These are phyloP conservation scores for Sphaeridia pumilis DNA, from an alignment of 2,888 invertebrate species.

Conservation along the genomic window DNA sequence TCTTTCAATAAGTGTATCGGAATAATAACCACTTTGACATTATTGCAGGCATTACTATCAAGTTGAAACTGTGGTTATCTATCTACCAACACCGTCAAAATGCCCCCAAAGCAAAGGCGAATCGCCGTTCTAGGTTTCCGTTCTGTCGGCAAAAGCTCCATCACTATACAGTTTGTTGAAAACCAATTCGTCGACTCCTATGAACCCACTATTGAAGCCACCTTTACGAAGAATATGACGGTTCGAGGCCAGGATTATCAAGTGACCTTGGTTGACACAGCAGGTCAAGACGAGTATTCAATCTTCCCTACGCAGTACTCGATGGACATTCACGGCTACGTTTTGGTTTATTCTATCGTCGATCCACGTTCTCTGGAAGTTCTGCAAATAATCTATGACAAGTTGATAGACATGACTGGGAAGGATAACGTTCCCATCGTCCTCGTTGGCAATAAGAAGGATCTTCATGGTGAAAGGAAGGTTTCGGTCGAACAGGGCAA, in stretches of 20 bases:
- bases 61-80: no score
- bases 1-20: no score
- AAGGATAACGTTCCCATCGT: constrained; percentile 93
- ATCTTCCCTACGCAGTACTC: constrained; percentile 94
- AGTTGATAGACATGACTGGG: constrained; percentile 88
- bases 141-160: constrained; percentile 74
- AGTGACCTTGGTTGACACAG: constrained; percentile 77
- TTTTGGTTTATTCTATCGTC: constrained; percentile 93
- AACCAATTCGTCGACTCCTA: constrained; percentile 96
- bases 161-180: constrained; percentile 96
- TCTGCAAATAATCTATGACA: constrained; percentile 91
- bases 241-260: constrained; percentile 83
- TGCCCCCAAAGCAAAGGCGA: constrained; percentile 80
- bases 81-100: constrained; percentile 38
- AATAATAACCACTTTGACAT: no score
- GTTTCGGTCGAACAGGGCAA: constrained; percentile 81
- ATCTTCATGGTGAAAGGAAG: constrained; percentile 84
- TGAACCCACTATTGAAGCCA: constrained; percentile 98
- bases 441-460: constrained; percentile 93
- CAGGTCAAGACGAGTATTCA: constrained; percentile 97
- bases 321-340: constrained; percentile 96
- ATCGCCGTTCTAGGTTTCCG: constrained; percentile 89
- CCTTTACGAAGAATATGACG: constrained; percentile 79
- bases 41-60: no score
- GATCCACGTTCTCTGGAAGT: constrained; percentile 93